Percentiles rank a stretch among this genome's conserved stretches.
These are phyloP conservation scores for Leucophenga montana DNA, from an alignment of 2,888 invertebrate species.

Conservation along the genomic window DNA sequence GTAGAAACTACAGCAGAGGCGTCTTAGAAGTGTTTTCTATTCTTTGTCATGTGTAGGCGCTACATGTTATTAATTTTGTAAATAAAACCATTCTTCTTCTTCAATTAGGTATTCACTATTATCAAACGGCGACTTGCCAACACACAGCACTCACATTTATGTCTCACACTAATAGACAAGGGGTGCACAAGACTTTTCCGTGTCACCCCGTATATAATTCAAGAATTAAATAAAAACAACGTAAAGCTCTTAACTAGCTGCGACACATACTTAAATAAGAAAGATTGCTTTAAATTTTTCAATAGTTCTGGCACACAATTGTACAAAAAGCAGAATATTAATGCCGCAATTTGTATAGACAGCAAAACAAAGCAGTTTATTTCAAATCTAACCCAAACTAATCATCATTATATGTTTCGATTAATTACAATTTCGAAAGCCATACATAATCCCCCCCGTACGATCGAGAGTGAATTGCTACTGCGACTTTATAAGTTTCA, in stretches of 20 bases:
- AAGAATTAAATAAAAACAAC: not conserved
- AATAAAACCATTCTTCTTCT: too few species aligned
- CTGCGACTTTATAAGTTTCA: not conserved
- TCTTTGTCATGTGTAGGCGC: too few species aligned
- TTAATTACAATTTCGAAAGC: conserved; percentile 61
- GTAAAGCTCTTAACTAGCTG: not conserved
- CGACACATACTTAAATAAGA: not conserved
- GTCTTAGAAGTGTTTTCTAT: too few species aligned
- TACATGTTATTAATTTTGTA: too few species aligned
- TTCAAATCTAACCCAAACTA: conserved; percentile 34
- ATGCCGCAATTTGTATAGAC: conserved; percentile 48
- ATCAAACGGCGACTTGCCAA: too few species aligned
- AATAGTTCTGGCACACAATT: conserved; percentile 39
- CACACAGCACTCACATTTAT: too few species aligned
- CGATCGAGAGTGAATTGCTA: not conserved
- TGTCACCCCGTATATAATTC: too few species aligned
- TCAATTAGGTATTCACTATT: too few species aligned
- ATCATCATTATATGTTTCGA: conserved; percentile 46
- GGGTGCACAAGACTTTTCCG: too few species aligned
- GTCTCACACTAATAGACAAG: too few species aligned
- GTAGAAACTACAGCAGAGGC: too few species aligned
- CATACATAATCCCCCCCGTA: conserved; percentile 52
- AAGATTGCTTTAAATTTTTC: not conserved
- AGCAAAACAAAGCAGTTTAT: conserved; percentile 57
- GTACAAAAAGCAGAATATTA: conserved; percentile 60